Conservation (phyloP, 2,888 invertebrate species). For the Melipona beecheii region DNA sequence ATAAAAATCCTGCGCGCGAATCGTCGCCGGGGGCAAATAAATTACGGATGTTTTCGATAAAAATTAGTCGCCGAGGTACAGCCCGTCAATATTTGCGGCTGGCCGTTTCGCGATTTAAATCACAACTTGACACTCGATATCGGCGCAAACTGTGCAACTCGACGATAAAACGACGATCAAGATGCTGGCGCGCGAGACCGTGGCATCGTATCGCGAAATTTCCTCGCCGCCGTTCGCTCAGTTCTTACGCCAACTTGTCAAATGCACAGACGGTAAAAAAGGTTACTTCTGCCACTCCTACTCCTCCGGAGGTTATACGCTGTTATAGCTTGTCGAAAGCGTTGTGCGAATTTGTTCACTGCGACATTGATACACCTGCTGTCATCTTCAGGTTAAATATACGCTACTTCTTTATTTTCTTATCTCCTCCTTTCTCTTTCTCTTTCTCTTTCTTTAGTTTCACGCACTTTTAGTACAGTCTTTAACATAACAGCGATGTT, state of each 20-base stretch:
- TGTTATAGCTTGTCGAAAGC: conserved; percentile 13
- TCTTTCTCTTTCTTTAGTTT: not conserved
- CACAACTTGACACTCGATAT: conserved; percentile 28
- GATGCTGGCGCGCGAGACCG: conserved; percentile 21
- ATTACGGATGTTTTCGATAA: conserved; percentile 5
- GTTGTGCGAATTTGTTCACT: conserved; percentile 2
- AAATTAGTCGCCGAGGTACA: conserved; percentile 2
- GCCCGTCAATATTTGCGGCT: conserved; percentile 24
- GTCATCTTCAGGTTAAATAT: not conserved
- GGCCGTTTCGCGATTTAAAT: conserved; percentile 26
- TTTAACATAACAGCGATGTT: not conserved
- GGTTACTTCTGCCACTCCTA: not conserved
- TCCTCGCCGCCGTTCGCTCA: not conserved
- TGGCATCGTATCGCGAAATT: conserved; percentile 41
- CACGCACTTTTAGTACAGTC: not conserved
- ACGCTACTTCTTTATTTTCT: not conserved
- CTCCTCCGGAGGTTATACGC: conserved; percentile 1
- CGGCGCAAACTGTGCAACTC: conserved; percentile 24
- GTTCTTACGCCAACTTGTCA: conserved; percentile 34
- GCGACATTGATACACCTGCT: not conserved
- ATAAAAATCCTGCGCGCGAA: not conserved
- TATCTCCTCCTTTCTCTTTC: not conserved
- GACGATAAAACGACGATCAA: conserved; percentile 44
- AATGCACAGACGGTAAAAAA: conserved; percentile 24
- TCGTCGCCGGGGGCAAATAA: not conserved